phyloP scores from a whole-genome alignment of 2,888 invertebrate species.

The Xestia sexstrigata region DNA sequence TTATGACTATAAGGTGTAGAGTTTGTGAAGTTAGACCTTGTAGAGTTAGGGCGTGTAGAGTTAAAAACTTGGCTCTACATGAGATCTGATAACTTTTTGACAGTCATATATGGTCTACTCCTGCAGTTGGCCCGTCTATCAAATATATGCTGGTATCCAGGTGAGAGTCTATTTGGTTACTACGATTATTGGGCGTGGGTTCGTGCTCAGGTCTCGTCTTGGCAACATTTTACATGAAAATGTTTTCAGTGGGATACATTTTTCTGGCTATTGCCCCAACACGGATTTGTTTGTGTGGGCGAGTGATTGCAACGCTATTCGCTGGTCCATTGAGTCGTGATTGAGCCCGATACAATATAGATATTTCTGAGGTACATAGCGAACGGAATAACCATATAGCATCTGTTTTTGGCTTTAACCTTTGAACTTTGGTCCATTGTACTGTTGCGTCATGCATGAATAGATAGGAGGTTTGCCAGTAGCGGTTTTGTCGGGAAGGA shows the following conservation, averaged over 20 bases:
- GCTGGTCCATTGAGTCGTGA: conserved; percentile 19
- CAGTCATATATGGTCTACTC: conserved; percentile 99
- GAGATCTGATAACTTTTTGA: too few species aligned
- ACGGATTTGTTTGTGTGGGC: not conserved
- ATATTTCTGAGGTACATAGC: conserved; percentile 14
- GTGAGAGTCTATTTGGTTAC: conserved; percentile 67
- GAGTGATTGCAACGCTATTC: not conserved
- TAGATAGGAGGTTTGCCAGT: conserved; percentile 4
- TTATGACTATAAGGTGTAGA: too few species aligned
- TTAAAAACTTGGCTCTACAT: too few species aligned
- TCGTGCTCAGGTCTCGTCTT: too few species aligned
- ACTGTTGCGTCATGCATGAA: conserved; percentile 4
- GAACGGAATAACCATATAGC: conserved; percentile 24
- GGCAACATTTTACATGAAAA: too few species aligned
- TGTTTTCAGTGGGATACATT: too few species aligned
- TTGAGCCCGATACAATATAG: conserved; percentile 17
- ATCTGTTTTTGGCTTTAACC: conserved; percentile 16
- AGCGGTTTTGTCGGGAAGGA: not conserved
- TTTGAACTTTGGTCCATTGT: conserved; percentile 1
- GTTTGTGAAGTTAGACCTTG: too few species aligned
- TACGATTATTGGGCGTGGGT: not conserved
- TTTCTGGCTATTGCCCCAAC: conserved; percentile 5
- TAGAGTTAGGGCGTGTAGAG: too few species aligned
- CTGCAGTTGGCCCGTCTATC: conserved; percentile 99
- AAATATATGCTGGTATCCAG: conserved; percentile 95